phyloP scores from a whole-genome alignment of 2,797 vertebrate genomes.

The Thunnus albacares region DNA sequence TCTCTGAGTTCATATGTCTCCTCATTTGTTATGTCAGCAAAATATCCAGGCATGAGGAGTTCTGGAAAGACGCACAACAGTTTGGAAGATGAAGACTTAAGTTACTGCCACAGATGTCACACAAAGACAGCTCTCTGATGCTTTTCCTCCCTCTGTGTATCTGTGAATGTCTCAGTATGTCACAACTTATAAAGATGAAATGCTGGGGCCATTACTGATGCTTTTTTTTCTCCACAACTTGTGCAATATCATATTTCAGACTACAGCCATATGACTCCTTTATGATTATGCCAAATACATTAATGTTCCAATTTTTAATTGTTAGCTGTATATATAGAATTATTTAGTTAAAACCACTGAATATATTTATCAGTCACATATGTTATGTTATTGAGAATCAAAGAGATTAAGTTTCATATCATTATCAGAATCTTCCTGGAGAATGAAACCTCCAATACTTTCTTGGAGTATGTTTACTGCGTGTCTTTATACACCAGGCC shows the following conservation, averaged over 20 bases:
- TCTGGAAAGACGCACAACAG: constrained; percentile 48
- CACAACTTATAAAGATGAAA: constrained; percentile 53
- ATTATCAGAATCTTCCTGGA: constrained; percentile 45
- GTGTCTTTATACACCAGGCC: constrained; percentile 47
- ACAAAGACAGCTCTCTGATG: constrained; percentile 46
- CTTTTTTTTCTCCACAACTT: constrained; percentile 17
- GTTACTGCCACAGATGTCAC: constrained; percentile 74
- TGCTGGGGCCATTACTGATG: constrained; percentile 17
- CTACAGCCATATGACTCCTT: constrained; percentile 31
- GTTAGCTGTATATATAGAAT: constrained; percentile 21
- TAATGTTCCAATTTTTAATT: constrained; percentile 15
- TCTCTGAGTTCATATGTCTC: constrained; percentile 65
- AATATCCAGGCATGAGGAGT: constrained; percentile 55
- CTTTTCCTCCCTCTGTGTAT: constrained; percentile 38
- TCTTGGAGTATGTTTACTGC: constrained; percentile 60
- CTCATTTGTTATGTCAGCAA: constrained; percentile 63
- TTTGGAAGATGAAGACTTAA: constrained; percentile 63
- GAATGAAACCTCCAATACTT: constrained; percentile 49
- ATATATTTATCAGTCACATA: constrained; percentile 26
- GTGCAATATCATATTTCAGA: constrained; percentile 36
- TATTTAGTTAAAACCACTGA: constrained; percentile 11
- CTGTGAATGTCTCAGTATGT: constrained; percentile 43
- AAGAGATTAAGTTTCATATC: constrained; percentile 46
- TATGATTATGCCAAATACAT: constrained; percentile 27
- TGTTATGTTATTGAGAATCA: constrained; percentile 21